Conservation (phyloP, 2,888 invertebrate species). For the Cosmia trapezina region DNA sequence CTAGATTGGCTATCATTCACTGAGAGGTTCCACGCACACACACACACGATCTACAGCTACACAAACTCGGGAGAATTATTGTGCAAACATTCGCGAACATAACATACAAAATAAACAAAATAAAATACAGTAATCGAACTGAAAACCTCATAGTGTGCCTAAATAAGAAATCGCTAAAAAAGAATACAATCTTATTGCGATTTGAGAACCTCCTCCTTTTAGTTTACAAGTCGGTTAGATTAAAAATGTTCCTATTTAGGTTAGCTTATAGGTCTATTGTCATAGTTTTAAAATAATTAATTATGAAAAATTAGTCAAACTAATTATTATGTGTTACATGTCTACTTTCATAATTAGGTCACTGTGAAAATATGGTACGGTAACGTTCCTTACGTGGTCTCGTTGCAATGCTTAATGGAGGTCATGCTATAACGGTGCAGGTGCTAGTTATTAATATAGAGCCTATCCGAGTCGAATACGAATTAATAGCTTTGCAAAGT, state of each 20-base stretch:
- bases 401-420: constrained; percentile 75
- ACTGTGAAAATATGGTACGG: constrained; percentile 65
- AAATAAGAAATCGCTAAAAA: neutral
- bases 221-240: neutral
- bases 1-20: neutral
- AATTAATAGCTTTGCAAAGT: constrained; percentile 75
- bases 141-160: neutral
- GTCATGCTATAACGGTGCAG: constrained; percentile 74
- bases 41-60: neutral
- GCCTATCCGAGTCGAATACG: constrained; percentile 75
- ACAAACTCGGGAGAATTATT: neutral
- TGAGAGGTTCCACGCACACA: neutral
- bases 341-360: constrained; percentile 64
- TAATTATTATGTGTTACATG: constrained; percentile 52
- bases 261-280: too few species aligned
- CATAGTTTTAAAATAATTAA: constrained; percentile 5
- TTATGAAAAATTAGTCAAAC: constrained; percentile 19
- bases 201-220: neutral
- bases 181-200: neutral
- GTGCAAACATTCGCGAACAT: constrained; percentile 10
- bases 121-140: neutral
- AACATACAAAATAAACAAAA: constrained; percentile 2
- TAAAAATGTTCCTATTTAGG: neutral
- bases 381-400: constrained; percentile 69
- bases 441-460: constrained; percentile 72